Percentiles rank a stretch among this genome's conserved stretches.
These are phyloP conservation scores for Seira ritae DNA, from an alignment of 2,888 invertebrate species.

Conservation along the genomic window DNA sequence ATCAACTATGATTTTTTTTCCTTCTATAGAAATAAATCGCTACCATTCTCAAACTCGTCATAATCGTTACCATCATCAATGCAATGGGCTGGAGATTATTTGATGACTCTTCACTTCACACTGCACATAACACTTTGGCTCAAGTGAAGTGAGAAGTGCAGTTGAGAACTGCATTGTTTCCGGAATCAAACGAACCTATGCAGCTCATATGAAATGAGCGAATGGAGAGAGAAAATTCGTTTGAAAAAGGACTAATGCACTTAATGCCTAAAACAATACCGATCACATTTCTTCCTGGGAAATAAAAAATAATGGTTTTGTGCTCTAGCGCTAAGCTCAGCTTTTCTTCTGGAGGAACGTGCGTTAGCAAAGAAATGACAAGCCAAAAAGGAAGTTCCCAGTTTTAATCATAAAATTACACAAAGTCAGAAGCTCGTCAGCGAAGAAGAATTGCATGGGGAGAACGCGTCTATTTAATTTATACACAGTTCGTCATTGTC, in stretches of 20 bases:
- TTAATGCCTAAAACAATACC: conserved; percentile 7
- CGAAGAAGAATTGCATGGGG: not conserved
- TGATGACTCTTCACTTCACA: conserved; percentile 35
- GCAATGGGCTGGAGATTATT: conserved; percentile 48
- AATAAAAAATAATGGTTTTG: conserved; percentile 11
- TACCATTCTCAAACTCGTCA: conserved; percentile 46
- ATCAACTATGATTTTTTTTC: conserved; percentile 32
- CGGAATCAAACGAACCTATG: not conserved
- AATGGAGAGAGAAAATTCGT: not conserved
- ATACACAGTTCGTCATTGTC: conserved; percentile 11
- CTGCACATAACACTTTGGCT: conserved; percentile 11
- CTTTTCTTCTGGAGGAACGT: not conserved
- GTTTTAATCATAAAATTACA: conserved; percentile 54
- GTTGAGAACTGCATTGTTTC: conserved; percentile 1
- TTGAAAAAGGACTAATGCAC: not conserved
- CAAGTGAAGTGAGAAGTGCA: not conserved
- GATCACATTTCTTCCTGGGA: not conserved
- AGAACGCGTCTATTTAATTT: not conserved
- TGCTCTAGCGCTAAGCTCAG: no score
- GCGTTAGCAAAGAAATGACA: not conserved
- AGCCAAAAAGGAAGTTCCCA: not conserved
- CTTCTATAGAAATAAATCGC: conserved; percentile 35
- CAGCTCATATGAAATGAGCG: not conserved
- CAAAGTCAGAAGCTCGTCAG: conserved; percentile 15
- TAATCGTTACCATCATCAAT: conserved; percentile 52